These are phyloP conservation scores for Eulithis testata DNA, from an alignment of 2,888 invertebrate species.

Conservation along the genomic window DNA sequence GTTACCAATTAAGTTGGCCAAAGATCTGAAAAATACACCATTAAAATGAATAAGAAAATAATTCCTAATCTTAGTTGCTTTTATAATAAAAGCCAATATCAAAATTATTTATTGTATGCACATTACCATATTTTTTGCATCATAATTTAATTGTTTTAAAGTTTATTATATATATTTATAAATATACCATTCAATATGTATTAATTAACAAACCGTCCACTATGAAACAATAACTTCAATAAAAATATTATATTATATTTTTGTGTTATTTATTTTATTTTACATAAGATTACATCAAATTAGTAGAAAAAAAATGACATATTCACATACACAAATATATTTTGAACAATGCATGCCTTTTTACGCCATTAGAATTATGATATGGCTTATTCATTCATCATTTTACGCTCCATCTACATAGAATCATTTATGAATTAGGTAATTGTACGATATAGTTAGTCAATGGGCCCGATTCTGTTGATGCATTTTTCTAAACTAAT, in stretches of 20 bases:
- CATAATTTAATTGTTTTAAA: not conserved
- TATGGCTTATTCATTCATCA: no score
- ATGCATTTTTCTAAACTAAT: no score
- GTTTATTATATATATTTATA: constrained; percentile 10
- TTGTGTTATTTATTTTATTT: constrained; percentile 33
- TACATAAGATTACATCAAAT: not conserved
- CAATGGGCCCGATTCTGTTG: no score
- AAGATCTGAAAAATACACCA: constrained; percentile 36
- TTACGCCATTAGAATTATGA: no score
- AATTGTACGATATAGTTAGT: no score
- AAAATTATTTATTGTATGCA: not conserved
- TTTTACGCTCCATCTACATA: no score
- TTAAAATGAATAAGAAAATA: no score
- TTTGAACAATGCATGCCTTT: not conserved
- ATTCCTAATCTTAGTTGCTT: no score
- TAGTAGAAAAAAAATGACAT: not conserved
- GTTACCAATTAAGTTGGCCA: constrained; percentile 41
- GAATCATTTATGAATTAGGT: no score
- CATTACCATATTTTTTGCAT: not conserved
- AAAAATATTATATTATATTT: constrained; percentile 36
- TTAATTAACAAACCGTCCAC: constrained; percentile 36
- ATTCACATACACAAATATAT: not conserved
- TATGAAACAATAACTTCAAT: constrained; percentile 36
- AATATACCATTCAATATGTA: constrained; percentile 14
- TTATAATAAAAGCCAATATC: no score